phyloP scores from a whole-genome alignment of 2,888 invertebrate genomes.

The Eucera pruinosa region DNA sequence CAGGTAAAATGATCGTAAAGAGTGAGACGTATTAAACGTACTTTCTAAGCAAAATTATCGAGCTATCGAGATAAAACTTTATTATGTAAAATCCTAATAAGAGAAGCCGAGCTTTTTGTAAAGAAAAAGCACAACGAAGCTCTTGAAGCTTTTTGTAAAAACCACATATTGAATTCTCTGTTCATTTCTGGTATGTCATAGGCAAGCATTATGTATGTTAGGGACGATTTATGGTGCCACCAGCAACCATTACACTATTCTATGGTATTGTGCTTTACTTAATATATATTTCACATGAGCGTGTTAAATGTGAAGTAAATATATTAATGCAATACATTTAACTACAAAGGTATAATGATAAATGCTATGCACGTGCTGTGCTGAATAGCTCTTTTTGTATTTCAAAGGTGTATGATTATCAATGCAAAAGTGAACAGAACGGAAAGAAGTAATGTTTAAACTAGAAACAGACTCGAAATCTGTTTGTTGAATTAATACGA shows the following conservation, averaged over 20 bases:
- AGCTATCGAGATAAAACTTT: too few relatives aligned
- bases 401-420: conserved; percentile 38
- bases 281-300: conserved; percentile 64
- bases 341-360: conserved; percentile 64
- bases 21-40: too few relatives aligned
- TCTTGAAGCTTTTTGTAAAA: conserved; percentile 63
- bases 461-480: conserved; percentile 13
- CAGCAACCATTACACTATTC: conserved; percentile 76
- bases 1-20: too few relatives aligned
- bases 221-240: conserved; percentile 75
- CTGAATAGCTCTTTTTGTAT: conserved; percentile 42
- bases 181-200: conserved; percentile 57
- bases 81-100: conserved; percentile 28
- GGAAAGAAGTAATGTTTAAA: background rate
- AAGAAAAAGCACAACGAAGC: conserved; percentile 19
- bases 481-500: conserved; percentile 37
- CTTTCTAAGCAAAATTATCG: too few relatives aligned
- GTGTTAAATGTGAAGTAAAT: conserved; percentile 64
- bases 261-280: conserved; percentile 74
- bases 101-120: conserved; percentile 16
- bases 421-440: conserved; percentile 27
- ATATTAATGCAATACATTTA: conserved; percentile 67
- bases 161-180: conserved; percentile 50
- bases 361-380: conserved; percentile 51
- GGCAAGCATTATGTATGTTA: conserved; percentile 76